Evolutionary conservation across 2,113 vertebrate species (phyloP).

Genomic region (Myotis yumanensis): DNA sequence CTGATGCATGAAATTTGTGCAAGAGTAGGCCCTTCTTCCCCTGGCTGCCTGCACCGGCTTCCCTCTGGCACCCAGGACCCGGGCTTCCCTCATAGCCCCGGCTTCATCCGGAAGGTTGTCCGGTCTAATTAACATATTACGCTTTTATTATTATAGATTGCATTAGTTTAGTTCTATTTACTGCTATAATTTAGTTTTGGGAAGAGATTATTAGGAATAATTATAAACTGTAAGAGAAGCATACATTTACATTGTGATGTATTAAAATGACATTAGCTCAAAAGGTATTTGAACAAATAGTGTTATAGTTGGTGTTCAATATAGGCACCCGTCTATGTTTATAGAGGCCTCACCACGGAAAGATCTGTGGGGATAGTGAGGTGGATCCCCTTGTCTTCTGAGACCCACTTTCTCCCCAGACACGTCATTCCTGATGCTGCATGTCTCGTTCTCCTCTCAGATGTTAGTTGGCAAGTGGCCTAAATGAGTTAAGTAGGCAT

Average conservation of each 20-base stretch:
- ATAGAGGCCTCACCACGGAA: neutral
- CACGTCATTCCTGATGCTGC: neutral
- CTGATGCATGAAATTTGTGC: no score
- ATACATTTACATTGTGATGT: neutral
- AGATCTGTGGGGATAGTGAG: neutral
- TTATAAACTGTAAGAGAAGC: neutral
- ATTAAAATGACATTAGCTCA: neutral
- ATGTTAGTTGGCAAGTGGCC: neutral
- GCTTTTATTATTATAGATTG: neutral
- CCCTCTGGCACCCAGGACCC: no score
- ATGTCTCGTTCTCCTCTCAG: neutral
- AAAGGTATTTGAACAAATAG: neutral
- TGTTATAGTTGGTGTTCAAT: neutral
- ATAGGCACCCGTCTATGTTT: neutral
- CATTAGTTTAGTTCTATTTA: conserved; percentile 22
- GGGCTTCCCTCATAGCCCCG: no score
- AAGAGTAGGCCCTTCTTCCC: no score
- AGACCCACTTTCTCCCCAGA: neutral
- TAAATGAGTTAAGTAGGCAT: neutral
- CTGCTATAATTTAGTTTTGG: conserved; percentile 36
- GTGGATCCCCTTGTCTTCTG: neutral
- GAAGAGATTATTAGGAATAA: neutral
- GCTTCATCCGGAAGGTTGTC: no score
- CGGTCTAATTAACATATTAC: no score
- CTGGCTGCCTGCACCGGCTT: no score